Evolutionary conservation across 2,888 invertebrate genomes (phyloP).

Genomic region (Silvanus unidentatus): DNA sequence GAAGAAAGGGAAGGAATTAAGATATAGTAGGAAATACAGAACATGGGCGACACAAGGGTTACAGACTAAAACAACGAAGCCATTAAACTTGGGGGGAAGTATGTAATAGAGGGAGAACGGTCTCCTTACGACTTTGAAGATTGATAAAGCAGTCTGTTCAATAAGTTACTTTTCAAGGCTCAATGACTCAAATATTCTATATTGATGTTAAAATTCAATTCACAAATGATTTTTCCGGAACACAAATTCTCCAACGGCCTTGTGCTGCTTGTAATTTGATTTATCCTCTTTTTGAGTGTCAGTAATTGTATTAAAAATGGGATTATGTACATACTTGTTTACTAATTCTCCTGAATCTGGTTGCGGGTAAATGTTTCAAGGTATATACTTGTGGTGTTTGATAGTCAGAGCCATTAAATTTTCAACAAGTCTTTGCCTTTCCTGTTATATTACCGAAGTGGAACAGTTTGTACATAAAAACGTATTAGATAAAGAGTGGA

Average conservation of each 20-base stretch:
- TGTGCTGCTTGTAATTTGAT: neutral
- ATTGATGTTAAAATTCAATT: constrained; percentile 2
- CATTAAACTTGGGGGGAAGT: constrained; percentile 28
- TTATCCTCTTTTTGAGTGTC: too few relatives aligned
- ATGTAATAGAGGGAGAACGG: constrained; percentile 31
- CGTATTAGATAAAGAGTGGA: too few relatives aligned
- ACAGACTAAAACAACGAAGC: constrained; percentile 34
- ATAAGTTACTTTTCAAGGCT: constrained; percentile 4
- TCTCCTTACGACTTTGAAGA: constrained; percentile 24
- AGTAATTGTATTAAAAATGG: too few relatives aligned
- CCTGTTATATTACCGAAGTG: too few relatives aligned
- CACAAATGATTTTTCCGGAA: constrained; percentile 1
- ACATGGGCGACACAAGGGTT: constrained; percentile 34
- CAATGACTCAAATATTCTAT: neutral
- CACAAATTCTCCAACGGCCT: neutral
- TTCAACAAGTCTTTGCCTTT: too few relatives aligned
- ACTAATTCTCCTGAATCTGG: too few relatives aligned
- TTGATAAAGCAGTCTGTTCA: constrained; percentile 24
- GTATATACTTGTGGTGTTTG: too few relatives aligned
- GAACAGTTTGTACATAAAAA: too few relatives aligned
- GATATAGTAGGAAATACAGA: constrained; percentile 39
- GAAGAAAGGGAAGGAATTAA: constrained; percentile 38
- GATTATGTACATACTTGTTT: too few relatives aligned
- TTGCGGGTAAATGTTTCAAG: too few relatives aligned
- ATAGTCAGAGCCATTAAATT: too few relatives aligned